phyloP scores from a whole-genome alignment of 2,888 invertebrate species.

The Agriotes lineatus region DNA sequence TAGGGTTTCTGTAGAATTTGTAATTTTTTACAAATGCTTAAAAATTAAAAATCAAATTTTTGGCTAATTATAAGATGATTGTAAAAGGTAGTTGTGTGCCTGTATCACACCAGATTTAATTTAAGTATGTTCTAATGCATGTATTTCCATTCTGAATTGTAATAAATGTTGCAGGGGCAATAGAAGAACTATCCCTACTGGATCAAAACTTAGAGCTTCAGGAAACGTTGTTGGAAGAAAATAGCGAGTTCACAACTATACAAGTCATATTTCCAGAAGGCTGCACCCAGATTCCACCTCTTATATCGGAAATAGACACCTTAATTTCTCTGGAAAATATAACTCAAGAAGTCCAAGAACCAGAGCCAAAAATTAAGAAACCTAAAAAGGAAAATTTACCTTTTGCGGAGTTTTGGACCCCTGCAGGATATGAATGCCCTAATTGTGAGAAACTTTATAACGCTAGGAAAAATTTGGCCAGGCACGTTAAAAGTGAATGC shows the following conservation, averaged over 20 bases:
- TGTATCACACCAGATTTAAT: too few relatives aligned
- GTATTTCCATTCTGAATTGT: too few relatives aligned
- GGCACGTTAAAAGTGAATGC: constrained; percentile 81
- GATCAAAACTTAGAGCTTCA: constrained; percentile 36
- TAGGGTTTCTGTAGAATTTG: too few relatives aligned
- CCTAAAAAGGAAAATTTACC: constrained; percentile 56
- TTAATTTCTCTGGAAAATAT: constrained; percentile 47
- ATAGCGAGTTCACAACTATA: constrained; percentile 56
- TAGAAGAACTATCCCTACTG: constrained; percentile 28
- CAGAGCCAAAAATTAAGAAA: constrained; percentile 47
- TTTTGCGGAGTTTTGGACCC: constrained; percentile 68
- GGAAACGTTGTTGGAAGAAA: constrained; percentile 17
- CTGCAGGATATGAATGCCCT: constrained; percentile 72
- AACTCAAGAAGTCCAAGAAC: constrained; percentile 32
- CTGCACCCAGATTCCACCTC: constrained; percentile 34
- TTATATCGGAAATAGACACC: constrained; percentile 42
- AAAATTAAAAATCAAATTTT: too few relatives aligned
- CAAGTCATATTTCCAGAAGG: constrained; percentile 58
- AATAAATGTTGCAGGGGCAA: constrained; percentile 25
- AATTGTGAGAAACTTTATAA: constrained; percentile 81
- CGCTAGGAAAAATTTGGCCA: constrained; percentile 80
- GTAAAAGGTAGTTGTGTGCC: too few relatives aligned
- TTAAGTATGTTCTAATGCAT: too few relatives aligned
- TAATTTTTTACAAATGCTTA: too few relatives aligned
- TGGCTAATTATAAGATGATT: too few relatives aligned